Conservation (phyloP, 1,140 invertebrate genomes). For the Macrobrachium rosenbergii region DNA sequence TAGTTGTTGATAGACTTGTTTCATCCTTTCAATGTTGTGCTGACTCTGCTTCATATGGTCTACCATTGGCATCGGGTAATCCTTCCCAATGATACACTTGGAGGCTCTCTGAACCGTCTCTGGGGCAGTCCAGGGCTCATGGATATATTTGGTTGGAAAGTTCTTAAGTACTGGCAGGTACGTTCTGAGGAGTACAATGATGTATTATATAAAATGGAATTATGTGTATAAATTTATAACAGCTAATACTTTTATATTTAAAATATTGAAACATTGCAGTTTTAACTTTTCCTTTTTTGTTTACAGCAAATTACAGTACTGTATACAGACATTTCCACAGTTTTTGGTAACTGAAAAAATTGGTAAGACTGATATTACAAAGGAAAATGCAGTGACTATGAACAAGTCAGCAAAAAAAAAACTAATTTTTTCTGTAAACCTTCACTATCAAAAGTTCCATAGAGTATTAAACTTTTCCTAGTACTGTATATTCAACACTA, state of each 20-base stretch:
- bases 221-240: not conserved
- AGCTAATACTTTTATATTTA: not conserved
- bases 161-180: constrained; percentile 87
- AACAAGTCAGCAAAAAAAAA: no score
- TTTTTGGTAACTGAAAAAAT: no score
- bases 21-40: constrained; percentile 88
- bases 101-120: constrained; percentile 82
- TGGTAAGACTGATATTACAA: no score
- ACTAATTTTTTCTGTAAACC: no score
- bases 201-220: not conserved
- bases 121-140: constrained; percentile 91
- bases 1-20: constrained; percentile 87
- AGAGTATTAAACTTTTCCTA: no score
- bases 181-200: constrained; percentile 73
- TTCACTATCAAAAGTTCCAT: no score
- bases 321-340: not conserved
- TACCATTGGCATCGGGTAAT: constrained; percentile 90
- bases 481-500: no score
- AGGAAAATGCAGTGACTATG: no score
- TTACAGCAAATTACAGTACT: not conserved
- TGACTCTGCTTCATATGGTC: constrained; percentile 82
- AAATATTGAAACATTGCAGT: not conserved
- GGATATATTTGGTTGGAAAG: constrained; percentile 87
- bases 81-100: constrained; percentile 84
- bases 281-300: not conserved